These are phyloP conservation scores for Cebus imitator DNA, from an alignment of 2,113 vertebrate species.

Conservation along the genomic window DNA sequence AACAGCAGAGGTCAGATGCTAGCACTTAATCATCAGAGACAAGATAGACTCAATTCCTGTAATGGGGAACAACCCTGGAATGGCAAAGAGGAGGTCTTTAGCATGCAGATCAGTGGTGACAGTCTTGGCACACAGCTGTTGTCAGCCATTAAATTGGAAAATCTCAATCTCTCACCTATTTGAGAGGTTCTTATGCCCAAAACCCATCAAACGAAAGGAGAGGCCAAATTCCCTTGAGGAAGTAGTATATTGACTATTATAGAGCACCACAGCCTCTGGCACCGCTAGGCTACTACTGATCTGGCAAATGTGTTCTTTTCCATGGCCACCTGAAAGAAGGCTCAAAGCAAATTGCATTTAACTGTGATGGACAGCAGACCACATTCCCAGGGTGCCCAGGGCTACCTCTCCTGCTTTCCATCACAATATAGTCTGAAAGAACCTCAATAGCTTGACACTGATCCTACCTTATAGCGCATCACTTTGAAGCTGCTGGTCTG, in stretches of 20 bases:
- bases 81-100: not conserved
- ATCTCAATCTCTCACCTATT: not conserved
- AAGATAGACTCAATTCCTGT: not conserved
- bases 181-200: not conserved
- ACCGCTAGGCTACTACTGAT: not conserved
- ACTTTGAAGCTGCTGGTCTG: not conserved
- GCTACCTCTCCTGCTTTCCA: not conserved
- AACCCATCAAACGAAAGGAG: not conserved
- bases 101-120: not conserved
- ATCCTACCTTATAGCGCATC: not conserved
- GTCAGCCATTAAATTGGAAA: not conserved
- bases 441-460: not conserved
- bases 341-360: not conserved
- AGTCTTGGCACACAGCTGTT: not conserved
- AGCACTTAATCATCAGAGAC: not conserved
- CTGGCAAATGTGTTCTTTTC: not conserved
- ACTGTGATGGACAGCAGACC: not conserved
- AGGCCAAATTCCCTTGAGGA: not conserved
- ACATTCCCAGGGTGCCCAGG: not conserved
- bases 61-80: not conserved
- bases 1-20: not conserved
- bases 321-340: not conserved
- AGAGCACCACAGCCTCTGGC: not conserved
- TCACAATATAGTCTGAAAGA: not conserved
- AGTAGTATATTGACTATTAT: not conserved